phyloP scores from a whole-genome alignment of 1,140 invertebrate species.

The Lysiphlebus fabarum region DNA sequence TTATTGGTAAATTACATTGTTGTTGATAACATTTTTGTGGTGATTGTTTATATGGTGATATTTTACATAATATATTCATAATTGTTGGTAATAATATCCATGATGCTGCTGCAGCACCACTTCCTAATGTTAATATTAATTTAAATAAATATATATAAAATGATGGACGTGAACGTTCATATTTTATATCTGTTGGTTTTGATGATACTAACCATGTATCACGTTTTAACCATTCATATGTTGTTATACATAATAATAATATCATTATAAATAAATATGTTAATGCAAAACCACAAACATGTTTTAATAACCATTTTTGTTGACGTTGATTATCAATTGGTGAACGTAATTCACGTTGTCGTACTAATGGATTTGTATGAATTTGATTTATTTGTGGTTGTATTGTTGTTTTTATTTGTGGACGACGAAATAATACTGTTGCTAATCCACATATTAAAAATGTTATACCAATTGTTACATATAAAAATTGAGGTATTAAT shows the following conservation, averaged over 20 bases:
- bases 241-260: conserved; percentile 76
- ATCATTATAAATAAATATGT: conserved; percentile 82
- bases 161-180: conserved; percentile 42
- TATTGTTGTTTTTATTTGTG: conserved; percentile 35
- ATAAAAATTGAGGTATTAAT: conserved; percentile 77
- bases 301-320: conserved; percentile 65
- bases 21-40: conserved; percentile 51
- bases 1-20: conserved; percentile 29
- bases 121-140: conserved; percentile 67
- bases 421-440: conserved; percentile 41
- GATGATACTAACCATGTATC: conserved; percentile 65
- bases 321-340: conserved; percentile 37
- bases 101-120: conserved; percentile 68
- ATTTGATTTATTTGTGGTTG: conserved; percentile 39
- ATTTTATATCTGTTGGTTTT: conserved; percentile 38
- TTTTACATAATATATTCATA: conserved; percentile 60
- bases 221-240: conserved; percentile 83
- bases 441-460: conserved; percentile 74
- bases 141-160: conserved; percentile 57
- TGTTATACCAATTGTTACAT: conserved; percentile 73
- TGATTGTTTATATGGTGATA: conserved; percentile 52
- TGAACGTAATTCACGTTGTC: conserved; percentile 39
- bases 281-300: conserved; percentile 82
- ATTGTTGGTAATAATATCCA: conserved; percentile 79
- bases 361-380: conserved; percentile 37